These are phyloP conservation scores for Lasius platythorax DNA, from an alignment of 2,888 invertebrate species.

Conservation along the genomic window DNA sequence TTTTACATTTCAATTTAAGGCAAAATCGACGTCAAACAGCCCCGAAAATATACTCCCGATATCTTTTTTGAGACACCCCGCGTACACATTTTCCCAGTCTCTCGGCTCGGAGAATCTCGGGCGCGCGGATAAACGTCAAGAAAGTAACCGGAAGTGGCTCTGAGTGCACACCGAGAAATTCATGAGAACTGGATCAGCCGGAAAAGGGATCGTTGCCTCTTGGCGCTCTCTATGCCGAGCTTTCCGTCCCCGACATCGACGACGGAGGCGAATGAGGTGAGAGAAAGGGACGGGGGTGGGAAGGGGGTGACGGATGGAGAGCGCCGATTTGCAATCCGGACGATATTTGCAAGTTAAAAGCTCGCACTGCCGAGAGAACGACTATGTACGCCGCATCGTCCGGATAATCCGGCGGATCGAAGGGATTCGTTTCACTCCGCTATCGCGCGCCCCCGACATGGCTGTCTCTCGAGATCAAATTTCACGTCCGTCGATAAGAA, in stretches of 20 bases:
- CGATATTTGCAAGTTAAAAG: constrained; percentile 56
- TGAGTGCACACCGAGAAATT: constrained; percentile 73
- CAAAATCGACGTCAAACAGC: constrained; percentile 7
- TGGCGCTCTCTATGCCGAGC: constrained; percentile 33
- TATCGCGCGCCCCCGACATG: not conserved
- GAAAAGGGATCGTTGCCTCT: constrained; percentile 69
- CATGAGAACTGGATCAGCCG: constrained; percentile 74
- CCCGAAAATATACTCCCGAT: not conserved
- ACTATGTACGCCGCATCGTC: constrained; percentile 46
- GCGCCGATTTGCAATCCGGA: constrained; percentile 67
- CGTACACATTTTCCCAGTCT: not conserved
- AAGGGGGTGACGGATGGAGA: constrained; percentile 13
- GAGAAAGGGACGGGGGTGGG: constrained; percentile 7
- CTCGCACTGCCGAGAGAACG: constrained; percentile 18
- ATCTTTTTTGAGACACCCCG: constrained; percentile 9
- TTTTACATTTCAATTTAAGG: not conserved
- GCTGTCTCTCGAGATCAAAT: constrained; percentile 39
- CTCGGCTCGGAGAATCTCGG: constrained; percentile 38
- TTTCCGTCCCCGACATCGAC: constrained; percentile 37
- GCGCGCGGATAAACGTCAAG: constrained; percentile 57
- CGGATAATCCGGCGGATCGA: constrained; percentile 52
- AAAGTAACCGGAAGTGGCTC: constrained; percentile 72
- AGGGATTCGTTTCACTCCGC: constrained; percentile 41
- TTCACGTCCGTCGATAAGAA: constrained; percentile 32
- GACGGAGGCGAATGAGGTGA: constrained; percentile 28